Percentiles rank a stretch among this genome's conserved stretches.
phyloP scores from a whole-genome alignment of 2,113 vertebrate species.

The Gracilinanus agilis region DNA sequence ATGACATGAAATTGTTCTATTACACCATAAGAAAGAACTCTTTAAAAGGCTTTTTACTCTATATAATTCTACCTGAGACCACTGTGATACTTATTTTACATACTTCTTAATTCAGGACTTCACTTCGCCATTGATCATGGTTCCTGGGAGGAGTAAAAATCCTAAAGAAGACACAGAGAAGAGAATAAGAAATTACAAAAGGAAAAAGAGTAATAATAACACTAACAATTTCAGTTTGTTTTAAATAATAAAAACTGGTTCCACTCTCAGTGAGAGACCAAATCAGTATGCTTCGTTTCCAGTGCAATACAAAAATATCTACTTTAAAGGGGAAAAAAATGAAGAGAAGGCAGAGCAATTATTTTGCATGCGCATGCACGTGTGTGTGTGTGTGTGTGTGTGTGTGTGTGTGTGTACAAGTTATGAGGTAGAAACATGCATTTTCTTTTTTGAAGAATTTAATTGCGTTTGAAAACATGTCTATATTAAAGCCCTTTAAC shows the following conservation, averaged over 20 bases:
- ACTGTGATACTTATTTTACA: neutral
- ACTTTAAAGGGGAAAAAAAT: slow-evolving; percentile 15
- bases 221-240: slow-evolving; percentile 39
- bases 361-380: too few species aligned
- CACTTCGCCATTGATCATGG: slow-evolving; percentile 8
- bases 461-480: neutral
- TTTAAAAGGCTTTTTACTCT: neutral
- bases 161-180: slow-evolving; percentile 38
- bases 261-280: neutral
- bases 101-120: neutral
- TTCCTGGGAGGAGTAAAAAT: slow-evolving; percentile 9
- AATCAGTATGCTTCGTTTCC: neutral
- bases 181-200: slow-evolving; percentile 38
- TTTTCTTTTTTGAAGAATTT: neutral
- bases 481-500: neutral
- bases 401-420: neutral
- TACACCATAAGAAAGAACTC: neutral
- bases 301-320: neutral
- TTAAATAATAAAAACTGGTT: neutral
- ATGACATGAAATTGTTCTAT: neutral
- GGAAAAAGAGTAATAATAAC: neutral
- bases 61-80: neutral
- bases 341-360: slow-evolving; percentile 30
- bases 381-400: neutral
- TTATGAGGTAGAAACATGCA: neutral